Evolutionary conservation across 2,113 vertebrate species (phyloP), one percentile per base, ranked within the genome.

Genomic region (Phyllostomus discolor): DNA sequence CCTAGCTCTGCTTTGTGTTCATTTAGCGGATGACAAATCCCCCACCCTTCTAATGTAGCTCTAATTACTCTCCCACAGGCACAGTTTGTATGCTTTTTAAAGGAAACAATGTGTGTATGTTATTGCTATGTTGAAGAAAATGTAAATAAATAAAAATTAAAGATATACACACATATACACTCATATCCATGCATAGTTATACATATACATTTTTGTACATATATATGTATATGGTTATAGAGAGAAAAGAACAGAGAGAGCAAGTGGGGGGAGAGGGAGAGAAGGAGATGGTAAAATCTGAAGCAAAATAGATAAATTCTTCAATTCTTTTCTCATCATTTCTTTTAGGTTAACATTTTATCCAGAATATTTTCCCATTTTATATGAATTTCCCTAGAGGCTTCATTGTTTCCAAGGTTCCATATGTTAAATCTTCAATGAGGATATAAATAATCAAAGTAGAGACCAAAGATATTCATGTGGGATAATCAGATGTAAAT

Each of bases 301-400:
- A 82, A 54, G 2, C 31, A 33, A 38, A 78, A 17, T 50, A 88
- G 81, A 81, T 38, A 64, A 41, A 38, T 46, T 83, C 22, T 81
- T 59, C 20, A 59, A 59, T 59, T 59, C 24, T 59, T 95, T 95
- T 92, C 19, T 89, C 12, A 82, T 94, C 35, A 20, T 93, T 85
- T n/a, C 11, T 73, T 85, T 90, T 70, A 59, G 82, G 43, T 80
- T 84, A 70, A 43, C 15, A 90, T 96, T 93, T 79, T 87, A 95
- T 46, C 7, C 17, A 94, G 70, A 73, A 85, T 89, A 90, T 91
- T 92, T 94, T 67, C n/a, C 22, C 24, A 75, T 75, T 93, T 73
- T 79, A 59, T 83, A 57, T 66, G 11, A 81, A 69, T 89, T 87
- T 83, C 7, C 52, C n/a, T 87, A 86, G 10, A 48, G 31, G 73